Percentiles rank a stretch among this genome's conserved stretches.
phyloP scores from a whole-genome alignment of 2,888 invertebrate species.

The Cecidostiba fungosa region DNA sequence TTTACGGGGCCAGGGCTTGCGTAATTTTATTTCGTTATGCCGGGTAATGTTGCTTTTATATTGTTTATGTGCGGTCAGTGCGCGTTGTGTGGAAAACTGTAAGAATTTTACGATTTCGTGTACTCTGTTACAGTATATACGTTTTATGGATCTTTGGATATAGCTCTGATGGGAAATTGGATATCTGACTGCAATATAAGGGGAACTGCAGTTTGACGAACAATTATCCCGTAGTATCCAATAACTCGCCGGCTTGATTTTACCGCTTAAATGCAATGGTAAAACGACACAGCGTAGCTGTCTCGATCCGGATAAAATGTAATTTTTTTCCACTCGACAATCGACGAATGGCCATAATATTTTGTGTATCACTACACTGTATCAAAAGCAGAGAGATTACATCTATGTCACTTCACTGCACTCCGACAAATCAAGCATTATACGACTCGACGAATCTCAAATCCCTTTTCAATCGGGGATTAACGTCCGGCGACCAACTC shows the following conservation, averaged over 20 bases:
- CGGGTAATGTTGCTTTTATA: constrained; percentile 6
- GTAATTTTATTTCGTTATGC: constrained; percentile 38
- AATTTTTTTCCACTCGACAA: neutral
- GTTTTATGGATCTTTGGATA: neutral
- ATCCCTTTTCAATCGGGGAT: neutral
- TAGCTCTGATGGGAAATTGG: neutral
- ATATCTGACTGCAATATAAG: neutral
- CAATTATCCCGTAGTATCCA: neutral
- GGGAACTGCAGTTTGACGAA: neutral
- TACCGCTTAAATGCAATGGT: no score
- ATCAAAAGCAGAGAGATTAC: neutral
- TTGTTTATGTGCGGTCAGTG: constrained; percentile 17
- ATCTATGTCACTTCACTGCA: neutral
- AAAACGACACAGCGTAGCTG: no score
- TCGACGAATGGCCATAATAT: no score
- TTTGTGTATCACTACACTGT: no score
- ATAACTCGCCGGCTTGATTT: no score
- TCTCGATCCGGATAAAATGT: no score
- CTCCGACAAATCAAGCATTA: neutral
- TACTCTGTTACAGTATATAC: neutral
- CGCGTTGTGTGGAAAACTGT: neutral
- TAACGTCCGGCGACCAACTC: neutral
- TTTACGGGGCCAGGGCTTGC: neutral
- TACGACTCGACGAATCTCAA: neutral
- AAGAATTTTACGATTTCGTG: constrained; percentile 32